These are phyloP conservation scores for Notospermus geniculatus DNA, from an alignment of 1,140 invertebrate species.

Conservation along the genomic window DNA sequence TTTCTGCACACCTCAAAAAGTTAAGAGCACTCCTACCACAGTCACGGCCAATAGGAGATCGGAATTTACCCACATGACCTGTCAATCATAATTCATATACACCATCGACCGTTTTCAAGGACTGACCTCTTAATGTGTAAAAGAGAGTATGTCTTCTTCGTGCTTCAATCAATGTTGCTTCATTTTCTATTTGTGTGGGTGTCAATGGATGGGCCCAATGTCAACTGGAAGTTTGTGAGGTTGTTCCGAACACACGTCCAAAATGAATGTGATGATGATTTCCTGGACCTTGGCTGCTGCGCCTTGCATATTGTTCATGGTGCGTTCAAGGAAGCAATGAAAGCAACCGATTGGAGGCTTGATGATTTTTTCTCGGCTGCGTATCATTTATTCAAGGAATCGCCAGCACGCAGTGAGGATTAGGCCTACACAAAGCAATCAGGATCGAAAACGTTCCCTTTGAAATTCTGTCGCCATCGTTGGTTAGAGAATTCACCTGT, in stretches of 20 bases:
- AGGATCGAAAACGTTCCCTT: not conserved
- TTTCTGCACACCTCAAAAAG: too few relatives aligned
- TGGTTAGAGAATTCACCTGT: not conserved
- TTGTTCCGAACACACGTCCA: not conserved
- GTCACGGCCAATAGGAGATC: too few relatives aligned
- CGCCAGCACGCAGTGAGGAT: not conserved
- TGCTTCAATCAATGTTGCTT: too few relatives aligned
- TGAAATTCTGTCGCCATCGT: not conserved
- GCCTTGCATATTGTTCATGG: not conserved
- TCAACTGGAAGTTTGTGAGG: not conserved
- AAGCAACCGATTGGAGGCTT: not conserved
- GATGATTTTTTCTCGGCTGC: not conserved
- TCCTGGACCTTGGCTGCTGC: not conserved
- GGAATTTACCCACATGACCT: too few relatives aligned
- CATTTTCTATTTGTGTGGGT: too few relatives aligned
- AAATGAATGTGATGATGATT: not conserved
- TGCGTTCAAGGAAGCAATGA: not conserved
- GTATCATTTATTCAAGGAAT: not conserved
- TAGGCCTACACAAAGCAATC: not conserved
- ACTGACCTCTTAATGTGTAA: too few relatives aligned
- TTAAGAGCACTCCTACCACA: too few relatives aligned
- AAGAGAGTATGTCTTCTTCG: too few relatives aligned
- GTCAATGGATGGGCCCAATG: not conserved
- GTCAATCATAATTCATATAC: too few relatives aligned
- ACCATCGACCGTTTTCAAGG: too few relatives aligned